These are phyloP conservation scores for Schizotus pectinicornis DNA, from an alignment of 2,888 invertebrate species.

Conservation along the genomic window DNA sequence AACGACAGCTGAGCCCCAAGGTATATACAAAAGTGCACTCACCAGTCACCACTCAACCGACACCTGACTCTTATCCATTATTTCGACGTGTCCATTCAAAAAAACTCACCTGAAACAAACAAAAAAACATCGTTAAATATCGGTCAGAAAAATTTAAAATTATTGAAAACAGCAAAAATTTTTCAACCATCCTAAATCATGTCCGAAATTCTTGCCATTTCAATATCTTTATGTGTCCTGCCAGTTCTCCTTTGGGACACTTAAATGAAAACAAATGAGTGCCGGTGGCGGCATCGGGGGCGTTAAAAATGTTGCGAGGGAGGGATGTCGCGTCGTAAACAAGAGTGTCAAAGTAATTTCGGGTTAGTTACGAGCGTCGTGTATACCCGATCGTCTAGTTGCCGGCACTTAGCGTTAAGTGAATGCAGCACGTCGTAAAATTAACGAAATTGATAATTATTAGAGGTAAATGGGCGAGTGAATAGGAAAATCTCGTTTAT, in stretches of 20 bases:
- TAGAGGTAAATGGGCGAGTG: constrained; percentile 29
- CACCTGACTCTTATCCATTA: constrained; percentile 23
- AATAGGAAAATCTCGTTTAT: constrained; percentile 15
- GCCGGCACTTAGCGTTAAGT: constrained; percentile 35
- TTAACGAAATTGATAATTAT: constrained; percentile 33
- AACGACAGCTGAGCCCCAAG: constrained; percentile 48
- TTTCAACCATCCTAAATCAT: constrained; percentile 27
- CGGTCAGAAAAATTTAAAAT: background rate
- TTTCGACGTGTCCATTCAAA: background rate
- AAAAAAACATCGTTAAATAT: constrained; percentile 27
- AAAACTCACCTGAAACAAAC: constrained; percentile 33
- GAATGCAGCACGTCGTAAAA: constrained; percentile 31
- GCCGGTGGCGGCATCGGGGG: constrained; percentile 25
- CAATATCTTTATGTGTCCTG: constrained; percentile 43
- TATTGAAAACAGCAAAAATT: too few relatives aligned
- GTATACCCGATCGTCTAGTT: constrained; percentile 15
- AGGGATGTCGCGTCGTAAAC: constrained; percentile 20
- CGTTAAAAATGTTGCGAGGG: constrained; percentile 22
- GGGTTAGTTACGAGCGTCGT: constrained; percentile 18
- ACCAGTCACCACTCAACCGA: background rate
- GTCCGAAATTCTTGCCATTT: constrained; percentile 30
- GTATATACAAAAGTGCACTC: constrained; percentile 29
- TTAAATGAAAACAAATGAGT: constrained; percentile 51
- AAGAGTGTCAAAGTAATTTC: constrained; percentile 24
- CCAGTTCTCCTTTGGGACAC: constrained; percentile 43